phyloP scores from a whole-genome alignment of 2,797 vertebrate species.

The Sarcoramphus papa region DNA sequence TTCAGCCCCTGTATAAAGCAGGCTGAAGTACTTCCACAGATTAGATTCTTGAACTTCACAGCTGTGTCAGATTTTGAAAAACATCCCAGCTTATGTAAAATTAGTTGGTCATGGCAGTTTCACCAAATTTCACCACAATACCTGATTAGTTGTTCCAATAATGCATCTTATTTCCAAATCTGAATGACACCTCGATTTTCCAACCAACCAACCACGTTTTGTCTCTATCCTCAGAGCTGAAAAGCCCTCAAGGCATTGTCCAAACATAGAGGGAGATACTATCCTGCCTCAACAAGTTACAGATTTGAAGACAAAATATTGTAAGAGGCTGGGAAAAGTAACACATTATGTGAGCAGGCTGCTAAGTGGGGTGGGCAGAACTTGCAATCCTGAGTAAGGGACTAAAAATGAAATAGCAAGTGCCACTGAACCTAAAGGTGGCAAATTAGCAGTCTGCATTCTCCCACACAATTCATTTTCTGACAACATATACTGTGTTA shows the following conservation, averaged over 20 bases:
- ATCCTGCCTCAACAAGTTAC: neutral
- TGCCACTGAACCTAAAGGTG: neutral
- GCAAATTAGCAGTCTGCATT: neutral
- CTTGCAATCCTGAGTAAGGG: neutral
- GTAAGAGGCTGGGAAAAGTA: neutral
- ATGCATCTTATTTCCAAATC: neutral
- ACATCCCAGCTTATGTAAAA: neutral
- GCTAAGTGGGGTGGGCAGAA: neutral
- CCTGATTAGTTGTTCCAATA: neutral
- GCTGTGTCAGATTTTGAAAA: neutral
- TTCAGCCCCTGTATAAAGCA: neutral
- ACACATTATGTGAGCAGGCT: neutral
- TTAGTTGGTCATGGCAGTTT: neutral
- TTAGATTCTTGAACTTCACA: neutral
- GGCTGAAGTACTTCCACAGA: neutral
- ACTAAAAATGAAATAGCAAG: conserved; percentile 2
- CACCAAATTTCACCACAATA: neutral
- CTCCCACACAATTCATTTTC: neutral
- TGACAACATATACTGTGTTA: neutral
- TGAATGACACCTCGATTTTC: neutral
- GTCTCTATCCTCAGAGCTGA: neutral
- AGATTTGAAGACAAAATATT: neutral
- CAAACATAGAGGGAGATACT: neutral
- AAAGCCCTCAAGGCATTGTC: neutral
- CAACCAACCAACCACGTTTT: neutral